These are phyloP conservation scores for Aspiorhynchus laticeps DNA, from an alignment of 2,113 vertebrate species.

Conservation along the genomic window DNA sequence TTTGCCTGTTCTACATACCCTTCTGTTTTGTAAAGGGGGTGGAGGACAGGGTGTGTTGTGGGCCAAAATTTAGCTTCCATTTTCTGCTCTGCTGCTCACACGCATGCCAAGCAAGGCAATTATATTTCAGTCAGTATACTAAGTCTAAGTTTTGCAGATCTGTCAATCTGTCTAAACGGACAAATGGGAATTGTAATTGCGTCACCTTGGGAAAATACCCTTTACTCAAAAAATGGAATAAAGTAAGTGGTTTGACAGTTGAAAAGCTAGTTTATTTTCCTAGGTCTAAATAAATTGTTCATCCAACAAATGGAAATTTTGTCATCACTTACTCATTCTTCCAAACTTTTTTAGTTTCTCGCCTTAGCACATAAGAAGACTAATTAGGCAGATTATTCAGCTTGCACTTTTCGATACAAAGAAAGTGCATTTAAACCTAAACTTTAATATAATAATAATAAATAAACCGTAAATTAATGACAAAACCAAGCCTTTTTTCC, in stretches of 20 bases:
- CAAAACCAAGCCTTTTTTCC: too few species aligned
- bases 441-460: too few species aligned
- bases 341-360: not conserved
- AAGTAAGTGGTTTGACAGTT: constrained; percentile 31
- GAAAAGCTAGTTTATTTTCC: constrained; percentile 11
- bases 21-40: constrained; percentile 23
- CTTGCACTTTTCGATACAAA: not conserved
- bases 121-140: constrained; percentile 24
- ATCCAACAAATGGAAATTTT: not conserved
- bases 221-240: not conserved
- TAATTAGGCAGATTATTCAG: not conserved
- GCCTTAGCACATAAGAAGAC: not conserved
- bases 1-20: constrained; percentile 33
- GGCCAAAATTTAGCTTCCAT: constrained; percentile 58
- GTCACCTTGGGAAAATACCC: constrained; percentile 42
- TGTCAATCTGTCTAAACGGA: constrained; percentile 47
- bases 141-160: constrained; percentile 12
- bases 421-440: too few species aligned
- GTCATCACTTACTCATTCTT: not conserved
- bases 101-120: constrained; percentile 7
- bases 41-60: constrained; percentile 22
- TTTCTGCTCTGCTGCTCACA: constrained; percentile 44
- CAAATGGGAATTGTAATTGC: constrained; percentile 49
- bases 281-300: not conserved
- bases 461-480: not conserved